These are phyloP conservation scores for Poicephalus meyeri DNA, from an alignment of 2,113 vertebrate genomes.

Conservation along the genomic window DNA sequence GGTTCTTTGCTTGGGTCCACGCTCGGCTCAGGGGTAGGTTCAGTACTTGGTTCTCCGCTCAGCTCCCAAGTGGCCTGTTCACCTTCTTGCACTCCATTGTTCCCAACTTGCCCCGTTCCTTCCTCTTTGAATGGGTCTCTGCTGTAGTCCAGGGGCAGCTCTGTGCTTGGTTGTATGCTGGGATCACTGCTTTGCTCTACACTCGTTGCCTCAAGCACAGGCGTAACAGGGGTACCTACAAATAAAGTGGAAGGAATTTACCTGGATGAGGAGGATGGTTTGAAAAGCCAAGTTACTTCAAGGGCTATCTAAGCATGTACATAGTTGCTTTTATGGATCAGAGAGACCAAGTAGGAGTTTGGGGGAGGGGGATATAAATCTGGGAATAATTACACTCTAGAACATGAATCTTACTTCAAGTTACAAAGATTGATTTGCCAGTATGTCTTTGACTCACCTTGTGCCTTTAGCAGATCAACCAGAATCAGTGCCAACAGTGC, in stretches of 20 bases:
- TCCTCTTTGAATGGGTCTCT: background rate
- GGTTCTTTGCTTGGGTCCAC: background rate
- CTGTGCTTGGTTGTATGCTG: background rate
- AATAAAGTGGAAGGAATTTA: background rate
- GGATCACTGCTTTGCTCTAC: background rate
- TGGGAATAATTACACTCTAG: background rate
- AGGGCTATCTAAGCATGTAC: background rate
- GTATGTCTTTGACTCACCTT: background rate
- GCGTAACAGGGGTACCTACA: background rate
- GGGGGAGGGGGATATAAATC: background rate
- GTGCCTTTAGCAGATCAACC: background rate
- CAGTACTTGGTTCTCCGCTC: background rate
- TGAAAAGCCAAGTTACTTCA: background rate
- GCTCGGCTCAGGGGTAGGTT: background rate
- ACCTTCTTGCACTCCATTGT: background rate
- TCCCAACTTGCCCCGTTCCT: background rate
- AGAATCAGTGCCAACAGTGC: slow-evolving; percentile 12
- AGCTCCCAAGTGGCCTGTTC: background rate
- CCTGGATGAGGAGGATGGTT: background rate
- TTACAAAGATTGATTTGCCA: background rate
- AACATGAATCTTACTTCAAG: background rate
- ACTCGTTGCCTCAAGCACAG: background rate
- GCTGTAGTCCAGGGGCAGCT: background rate
- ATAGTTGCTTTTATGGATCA: background rate
- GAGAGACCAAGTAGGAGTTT: background rate